phyloP scores from a whole-genome alignment of 2,888 invertebrate species.

The Auanema freiburgensis region DNA sequence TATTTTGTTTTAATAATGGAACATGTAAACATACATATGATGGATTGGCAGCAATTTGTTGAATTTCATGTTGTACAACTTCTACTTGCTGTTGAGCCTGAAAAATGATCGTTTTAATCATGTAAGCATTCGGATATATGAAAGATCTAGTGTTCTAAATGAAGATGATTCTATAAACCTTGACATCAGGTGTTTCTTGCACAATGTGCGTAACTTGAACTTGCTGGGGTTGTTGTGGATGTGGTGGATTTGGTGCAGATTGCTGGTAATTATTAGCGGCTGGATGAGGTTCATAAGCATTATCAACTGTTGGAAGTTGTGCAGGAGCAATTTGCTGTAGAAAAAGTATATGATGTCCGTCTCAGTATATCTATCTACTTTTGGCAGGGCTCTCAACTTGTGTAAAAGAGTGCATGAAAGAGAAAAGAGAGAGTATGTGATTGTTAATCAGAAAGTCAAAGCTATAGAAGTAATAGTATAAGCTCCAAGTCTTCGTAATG shows the following conservation, averaged over 20 bases:
- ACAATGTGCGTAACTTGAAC: conserved; percentile 5
- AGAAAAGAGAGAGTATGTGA: background rate
- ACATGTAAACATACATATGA: background rate
- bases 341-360: background rate
- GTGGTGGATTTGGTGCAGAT: background rate
- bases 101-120: background rate
- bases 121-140: background rate
- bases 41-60: conserved; percentile 2
- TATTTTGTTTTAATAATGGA: background rate
- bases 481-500: too few species aligned
- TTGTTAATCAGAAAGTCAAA: background rate
- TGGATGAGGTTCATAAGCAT: too few species aligned
- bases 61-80: conserved; percentile 4
- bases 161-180: too few species aligned
- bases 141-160: too few species aligned
- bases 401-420: background rate
- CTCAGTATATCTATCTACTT: background rate
- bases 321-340: background rate
- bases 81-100: conserved; percentile 2
- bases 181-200: background rate
- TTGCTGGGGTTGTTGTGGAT: background rate
- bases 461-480: background rate
- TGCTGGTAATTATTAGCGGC: background rate
- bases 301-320: background rate
- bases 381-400: too few species aligned